Evolutionary conservation across 1,140 invertebrate genomes (phyloP).

Genomic region (Orchesella cincta): DNA sequence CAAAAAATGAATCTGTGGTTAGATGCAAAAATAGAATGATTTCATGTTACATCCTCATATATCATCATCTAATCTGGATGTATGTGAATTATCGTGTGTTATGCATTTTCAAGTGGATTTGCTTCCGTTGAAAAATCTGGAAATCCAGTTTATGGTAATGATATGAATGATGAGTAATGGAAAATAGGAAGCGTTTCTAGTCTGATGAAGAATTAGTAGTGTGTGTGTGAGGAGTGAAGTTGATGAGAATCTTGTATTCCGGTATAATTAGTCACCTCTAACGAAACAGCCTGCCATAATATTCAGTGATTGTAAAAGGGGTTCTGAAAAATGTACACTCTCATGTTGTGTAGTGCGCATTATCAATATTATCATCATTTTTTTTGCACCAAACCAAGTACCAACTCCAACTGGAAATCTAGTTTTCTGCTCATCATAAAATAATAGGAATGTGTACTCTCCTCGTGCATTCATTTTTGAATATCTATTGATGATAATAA

Average conservation of each 20-base stretch:
- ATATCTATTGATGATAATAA: slow-evolving; percentile 5
- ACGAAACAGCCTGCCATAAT: neutral
- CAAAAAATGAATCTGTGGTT: too few species aligned
- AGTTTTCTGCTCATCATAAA: neutral
- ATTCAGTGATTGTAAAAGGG: neutral
- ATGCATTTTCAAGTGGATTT: too few species aligned
- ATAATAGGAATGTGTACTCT: neutral
- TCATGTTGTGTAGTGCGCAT: neutral
- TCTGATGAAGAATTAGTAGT: neutral
- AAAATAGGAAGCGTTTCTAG: slow-evolving; percentile 17
- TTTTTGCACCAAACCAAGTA: slow-evolving; percentile 12
- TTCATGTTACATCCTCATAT: too few species aligned
- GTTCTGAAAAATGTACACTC: neutral
- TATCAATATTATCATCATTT: neutral
- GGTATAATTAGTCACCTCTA: slow-evolving; percentile 27
- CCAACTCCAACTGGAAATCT: slow-evolving; percentile 6
- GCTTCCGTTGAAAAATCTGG: slow-evolving; percentile 24
- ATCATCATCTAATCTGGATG: too few species aligned
- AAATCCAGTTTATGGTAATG: neutral
- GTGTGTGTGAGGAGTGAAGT: slow-evolving; percentile 18
- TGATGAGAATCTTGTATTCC: slow-evolving; percentile 27
- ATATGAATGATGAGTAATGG: neutral
- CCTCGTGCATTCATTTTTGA: neutral
- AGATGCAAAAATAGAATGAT: too few species aligned
- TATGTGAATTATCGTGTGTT: too few species aligned